Conservation (phyloP, 2,113 vertebrate species). For the Notarius quadriscutis region DNA sequence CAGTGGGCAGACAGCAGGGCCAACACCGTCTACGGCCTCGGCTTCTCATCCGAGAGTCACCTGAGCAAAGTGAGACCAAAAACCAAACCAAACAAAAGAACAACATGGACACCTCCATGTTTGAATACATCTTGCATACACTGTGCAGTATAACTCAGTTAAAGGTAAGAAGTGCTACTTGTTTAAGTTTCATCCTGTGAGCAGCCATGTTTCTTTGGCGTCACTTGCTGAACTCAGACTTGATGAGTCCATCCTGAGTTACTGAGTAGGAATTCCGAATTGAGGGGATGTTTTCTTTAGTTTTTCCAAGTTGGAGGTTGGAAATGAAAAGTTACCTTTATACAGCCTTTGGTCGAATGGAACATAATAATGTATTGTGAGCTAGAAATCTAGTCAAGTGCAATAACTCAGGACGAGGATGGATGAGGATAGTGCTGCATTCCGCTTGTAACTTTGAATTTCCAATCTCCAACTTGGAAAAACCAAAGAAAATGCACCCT, state of each 20-base stretch:
- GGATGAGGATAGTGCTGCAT: neutral
- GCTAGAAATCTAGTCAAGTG: neutral
- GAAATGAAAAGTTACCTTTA: neutral
- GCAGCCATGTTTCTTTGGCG: neutral
- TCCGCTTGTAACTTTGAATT: neutral
- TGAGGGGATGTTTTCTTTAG: neutral
- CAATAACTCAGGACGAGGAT: too few species aligned
- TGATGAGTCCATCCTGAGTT: neutral
- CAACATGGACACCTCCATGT: neutral
- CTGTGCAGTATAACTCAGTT: neutral
- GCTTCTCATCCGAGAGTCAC: constrained; percentile 96
- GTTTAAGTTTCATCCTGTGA: neutral
- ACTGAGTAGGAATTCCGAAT: neutral
- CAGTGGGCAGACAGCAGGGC: constrained; percentile 99
- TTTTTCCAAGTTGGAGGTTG: neutral
- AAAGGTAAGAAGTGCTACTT: neutral
- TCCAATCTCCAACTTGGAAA: neutral
- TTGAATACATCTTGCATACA: neutral
- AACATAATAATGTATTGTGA: neutral
- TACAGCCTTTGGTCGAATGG: neutral
- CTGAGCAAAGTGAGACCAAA: constrained; percentile 83
- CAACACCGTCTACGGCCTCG: constrained; percentile 96
- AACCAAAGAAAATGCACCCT: neutral
- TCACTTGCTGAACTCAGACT: neutral
- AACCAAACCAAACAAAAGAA: neutral